These are phyloP conservation scores for Erythrolamprus reginae DNA, from an alignment of 2,113 vertebrate genomes.

Conservation along the genomic window DNA sequence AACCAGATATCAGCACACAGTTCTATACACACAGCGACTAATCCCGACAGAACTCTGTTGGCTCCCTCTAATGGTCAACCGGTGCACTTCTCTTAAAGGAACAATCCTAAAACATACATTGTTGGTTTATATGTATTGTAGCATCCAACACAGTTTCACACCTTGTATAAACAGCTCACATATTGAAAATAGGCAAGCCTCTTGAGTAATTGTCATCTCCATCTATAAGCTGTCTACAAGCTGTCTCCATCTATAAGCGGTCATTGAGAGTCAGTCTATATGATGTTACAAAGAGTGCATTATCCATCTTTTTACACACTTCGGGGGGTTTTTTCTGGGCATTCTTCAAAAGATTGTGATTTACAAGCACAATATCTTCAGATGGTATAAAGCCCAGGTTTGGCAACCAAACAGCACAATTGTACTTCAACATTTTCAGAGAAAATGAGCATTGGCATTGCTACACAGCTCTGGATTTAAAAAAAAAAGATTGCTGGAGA, in stretches of 20 bases:
- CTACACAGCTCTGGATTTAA: neutral
- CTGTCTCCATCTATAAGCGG: constrained; percentile 6
- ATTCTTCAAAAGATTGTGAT: constrained; percentile 28
- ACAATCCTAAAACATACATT: too few relatives aligned
- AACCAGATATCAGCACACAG: too few relatives aligned
- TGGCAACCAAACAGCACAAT: constrained; percentile 2
- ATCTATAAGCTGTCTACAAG: constrained; percentile 3
- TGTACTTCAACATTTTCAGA: neutral
- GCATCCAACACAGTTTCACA: too few relatives aligned
- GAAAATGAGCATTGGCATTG: neutral
- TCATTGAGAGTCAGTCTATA: constrained; percentile 16
- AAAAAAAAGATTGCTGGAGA: neutral
- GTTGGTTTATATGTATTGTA: too few relatives aligned
- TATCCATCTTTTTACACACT: constrained; percentile 1
- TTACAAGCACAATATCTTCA: constrained; percentile 12
- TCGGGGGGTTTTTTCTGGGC: constrained; percentile 5
- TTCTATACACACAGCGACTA: too few relatives aligned
- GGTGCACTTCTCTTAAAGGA: too few relatives aligned
- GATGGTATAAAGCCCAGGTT: constrained; percentile 5
- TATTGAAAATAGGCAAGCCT: constrained; percentile 27
- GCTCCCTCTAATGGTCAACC: too few relatives aligned
- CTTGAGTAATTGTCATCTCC: constrained; percentile 2
- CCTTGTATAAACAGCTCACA: too few relatives aligned
- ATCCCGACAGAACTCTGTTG: too few relatives aligned
- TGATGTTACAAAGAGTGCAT: constrained; percentile 9